Evolutionary conservation across 2,113 vertebrate species (phyloP).

Genomic region (Irena cyanogastra): DNA sequence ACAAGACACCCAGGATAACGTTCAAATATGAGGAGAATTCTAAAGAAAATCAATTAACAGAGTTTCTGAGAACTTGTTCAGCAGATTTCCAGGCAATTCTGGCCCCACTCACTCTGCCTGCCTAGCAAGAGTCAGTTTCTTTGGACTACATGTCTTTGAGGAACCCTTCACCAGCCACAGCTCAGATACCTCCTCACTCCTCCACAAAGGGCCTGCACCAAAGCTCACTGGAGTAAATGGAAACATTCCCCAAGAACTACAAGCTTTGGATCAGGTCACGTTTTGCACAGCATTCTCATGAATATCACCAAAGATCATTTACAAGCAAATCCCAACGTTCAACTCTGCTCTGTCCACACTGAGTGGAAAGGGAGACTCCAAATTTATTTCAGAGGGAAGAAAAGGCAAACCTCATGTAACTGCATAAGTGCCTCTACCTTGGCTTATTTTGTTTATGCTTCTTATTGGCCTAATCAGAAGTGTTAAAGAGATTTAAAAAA

Average conservation of each 20-base stretch:
- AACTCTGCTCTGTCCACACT: not conserved
- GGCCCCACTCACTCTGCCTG: not conserved
- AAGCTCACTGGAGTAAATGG: not conserved
- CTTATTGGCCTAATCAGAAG: not conserved
- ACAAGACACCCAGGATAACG: not conserved
- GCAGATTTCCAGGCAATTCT: not conserved
- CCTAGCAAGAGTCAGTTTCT: not conserved
- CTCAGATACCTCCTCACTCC: not conserved
- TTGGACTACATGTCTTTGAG: not conserved
- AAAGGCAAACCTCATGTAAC: not conserved
- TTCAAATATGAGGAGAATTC: not conserved
- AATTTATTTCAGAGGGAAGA: not conserved
- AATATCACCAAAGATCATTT: not conserved
- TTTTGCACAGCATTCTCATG: not conserved
- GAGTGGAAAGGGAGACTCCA: not conserved
- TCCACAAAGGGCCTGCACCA: not conserved
- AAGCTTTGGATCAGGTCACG: not conserved
- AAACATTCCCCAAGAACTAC: not conserved
- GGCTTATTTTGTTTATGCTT: not conserved
- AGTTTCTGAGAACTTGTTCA: not conserved
- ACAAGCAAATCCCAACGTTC: not conserved
- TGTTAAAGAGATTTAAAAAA: not conserved
- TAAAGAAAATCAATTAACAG: not conserved
- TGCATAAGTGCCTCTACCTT: not conserved
- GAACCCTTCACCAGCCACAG: not conserved